Conservation (phyloP, 1,140 invertebrate species). For the Ylistrum balloti region DNA sequence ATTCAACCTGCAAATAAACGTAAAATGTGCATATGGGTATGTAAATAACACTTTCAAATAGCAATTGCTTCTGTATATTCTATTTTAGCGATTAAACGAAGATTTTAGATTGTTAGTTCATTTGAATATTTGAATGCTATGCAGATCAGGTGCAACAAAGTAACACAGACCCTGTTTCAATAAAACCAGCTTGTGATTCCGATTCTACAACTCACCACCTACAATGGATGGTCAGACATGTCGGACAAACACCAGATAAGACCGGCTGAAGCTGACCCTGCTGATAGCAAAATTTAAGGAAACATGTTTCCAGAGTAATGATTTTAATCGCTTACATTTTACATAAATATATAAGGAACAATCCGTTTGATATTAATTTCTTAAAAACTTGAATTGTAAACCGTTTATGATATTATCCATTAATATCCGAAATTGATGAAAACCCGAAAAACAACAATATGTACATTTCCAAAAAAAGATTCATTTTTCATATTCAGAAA, state of each 20-base stretch:
- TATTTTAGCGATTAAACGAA: too few relatives aligned
- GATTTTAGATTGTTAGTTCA: too few relatives aligned
- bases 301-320: conserved; percentile 20
- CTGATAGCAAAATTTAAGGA: conserved; percentile 33
- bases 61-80: too few relatives aligned
- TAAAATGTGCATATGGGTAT: neutral
- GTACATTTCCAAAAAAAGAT: too few relatives aligned
- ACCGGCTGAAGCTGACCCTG: neutral
- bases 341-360: too few relatives aligned
- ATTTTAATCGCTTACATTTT: neutral
- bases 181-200: neutral
- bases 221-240: neutral
- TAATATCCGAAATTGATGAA: too few relatives aligned
- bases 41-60: too few relatives aligned
- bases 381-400: too few relatives aligned
- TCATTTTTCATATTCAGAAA: too few relatives aligned
- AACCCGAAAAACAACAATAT: too few relatives aligned
- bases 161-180: neutral
- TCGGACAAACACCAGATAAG: neutral
- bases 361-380: too few relatives aligned
- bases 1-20: neutral
- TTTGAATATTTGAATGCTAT: neutral
- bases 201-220: neutral
- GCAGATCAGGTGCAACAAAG: neutral
- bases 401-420: too few relatives aligned